A percentile compares a stretch with the other conserved stretches of the same genome.
phyloP scores from a whole-genome alignment of 2,888 invertebrate species.

The Apodemia mormo region DNA sequence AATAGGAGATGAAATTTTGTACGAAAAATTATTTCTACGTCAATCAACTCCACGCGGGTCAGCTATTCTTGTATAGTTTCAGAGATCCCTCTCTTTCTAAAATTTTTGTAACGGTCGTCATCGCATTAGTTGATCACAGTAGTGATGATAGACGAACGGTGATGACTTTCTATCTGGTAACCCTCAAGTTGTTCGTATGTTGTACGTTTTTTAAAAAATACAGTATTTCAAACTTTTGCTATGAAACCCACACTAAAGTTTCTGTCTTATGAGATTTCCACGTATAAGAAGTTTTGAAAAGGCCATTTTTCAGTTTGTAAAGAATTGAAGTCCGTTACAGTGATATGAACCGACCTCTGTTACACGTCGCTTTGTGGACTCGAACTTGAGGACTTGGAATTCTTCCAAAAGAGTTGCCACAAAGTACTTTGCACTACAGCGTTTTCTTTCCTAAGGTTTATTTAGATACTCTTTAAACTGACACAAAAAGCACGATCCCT shows the following conservation, averaged over 20 bases:
- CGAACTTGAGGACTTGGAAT: constrained; percentile 8
- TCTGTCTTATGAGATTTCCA: neutral
- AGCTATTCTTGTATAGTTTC: too few species aligned
- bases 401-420: constrained; percentile 14
- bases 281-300: neutral
- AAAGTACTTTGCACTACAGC: constrained; percentile 5
- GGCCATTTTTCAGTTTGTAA: constrained; percentile 3
- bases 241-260: neutral
- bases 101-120: too few species aligned
- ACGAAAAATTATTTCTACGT: too few species aligned
- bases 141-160: too few species aligned
- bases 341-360: constrained; percentile 1
- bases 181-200: too few species aligned
- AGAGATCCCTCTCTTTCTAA: too few species aligned
- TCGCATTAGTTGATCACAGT: too few species aligned
- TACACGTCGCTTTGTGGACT: constrained; percentile 15
- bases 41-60: too few species aligned
- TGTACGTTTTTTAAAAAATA: neutral
- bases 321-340: constrained; percentile 16
- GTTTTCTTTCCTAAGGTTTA: neutral
- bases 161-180: too few species aligned
- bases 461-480: constrained; percentile 3
- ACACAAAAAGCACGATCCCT: neutral
- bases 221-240: neutral
- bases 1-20: too few species aligned